Base-by-base conservation (phyloP, 2,797 vertebrate genomes). In the Brotula barbata region DNA sequence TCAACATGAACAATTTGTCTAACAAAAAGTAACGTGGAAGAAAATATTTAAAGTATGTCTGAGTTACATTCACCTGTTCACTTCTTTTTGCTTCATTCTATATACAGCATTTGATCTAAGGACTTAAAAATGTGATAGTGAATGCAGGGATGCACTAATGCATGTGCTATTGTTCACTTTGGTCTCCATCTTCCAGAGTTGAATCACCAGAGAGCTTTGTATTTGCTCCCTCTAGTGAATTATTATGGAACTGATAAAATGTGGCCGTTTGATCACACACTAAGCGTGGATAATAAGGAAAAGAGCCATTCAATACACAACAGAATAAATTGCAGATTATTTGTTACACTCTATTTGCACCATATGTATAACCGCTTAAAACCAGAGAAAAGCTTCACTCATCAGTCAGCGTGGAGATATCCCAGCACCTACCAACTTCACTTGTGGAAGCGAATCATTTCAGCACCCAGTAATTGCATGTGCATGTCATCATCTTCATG, bases 221-320 rank as follows among this genome's bases (percentile, higher is more conserved):
- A 34, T 82, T 86, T 90, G 87, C 91, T 85, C 91, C 91, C 90
- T 89, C 91, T 92, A 90, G 91, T 90, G 91, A 87, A 81, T 71
- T 3, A 53, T 80, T 83, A 46, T 46, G 73, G 86, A 85, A 91
- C 77, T 68, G 57, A 72, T 69, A 56, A 28, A 69, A 71, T 52
- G 76, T 36, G 67, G 64, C 80, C 69, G 42, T 19, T 44, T 43
- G 13, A 51, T 72, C 44, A 61, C 31, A 33, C 6, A 6, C 11
- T 43, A 5, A 51, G 36, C 43, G 19, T 43, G 16, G 33, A 47
- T 44, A 17, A 20, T 1, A 10, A 65, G 40, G 37, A 14, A 46
- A 57, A 41, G 5, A 28, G n/a, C 1, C 36, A 20, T 48, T 56
- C 20, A 8, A 19, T 5, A n/a, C 2, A 10, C 31, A 33, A 40